Conservation (phyloP, 2,888 invertebrate genomes). For the Cyclophora punctaria region DNA sequence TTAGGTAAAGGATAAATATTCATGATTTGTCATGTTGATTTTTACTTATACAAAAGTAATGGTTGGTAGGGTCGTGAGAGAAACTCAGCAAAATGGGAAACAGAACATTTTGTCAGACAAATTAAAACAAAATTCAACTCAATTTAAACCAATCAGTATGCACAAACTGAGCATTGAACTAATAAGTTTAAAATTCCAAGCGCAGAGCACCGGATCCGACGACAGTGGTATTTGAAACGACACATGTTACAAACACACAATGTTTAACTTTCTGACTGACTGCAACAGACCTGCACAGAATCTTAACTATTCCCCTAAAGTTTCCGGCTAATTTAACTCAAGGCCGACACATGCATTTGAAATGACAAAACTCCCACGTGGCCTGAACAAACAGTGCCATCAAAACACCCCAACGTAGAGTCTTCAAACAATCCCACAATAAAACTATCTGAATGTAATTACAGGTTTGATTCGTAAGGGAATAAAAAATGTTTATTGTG, state of each 20-base stretch:
- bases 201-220: constrained; percentile 16
- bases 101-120: background rate
- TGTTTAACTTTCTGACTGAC: constrained; percentile 46
- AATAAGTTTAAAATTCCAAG: constrained; percentile 22
- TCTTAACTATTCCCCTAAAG: constrained; percentile 63
- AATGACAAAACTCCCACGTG: constrained; percentile 58
- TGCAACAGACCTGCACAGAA: constrained; percentile 55
- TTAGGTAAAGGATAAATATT: too few species aligned
- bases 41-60: too few species aligned
- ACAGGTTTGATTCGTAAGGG: constrained; percentile 26
- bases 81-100: background rate
- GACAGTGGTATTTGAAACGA: constrained; percentile 21
- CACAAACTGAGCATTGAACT: constrained; percentile 17
- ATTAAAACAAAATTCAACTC: background rate
- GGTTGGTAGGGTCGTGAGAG: too few species aligned
- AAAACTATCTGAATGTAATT: constrained; percentile 38
- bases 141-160: constrained; percentile 11
- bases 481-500: constrained; percentile 18
- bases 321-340: constrained; percentile 71
- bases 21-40: too few species aligned
- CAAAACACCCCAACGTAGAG: constrained; percentile 60
- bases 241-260: constrained; percentile 24
- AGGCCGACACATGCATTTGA: constrained; percentile 59
- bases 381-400: constrained; percentile 60
- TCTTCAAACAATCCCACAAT: constrained; percentile 35